Percentiles rank a stretch among this genome's conserved stretches.
These are phyloP conservation scores for Coecobrya sp. DNA, from an alignment of 2,888 invertebrate species.

Conservation along the genomic window DNA sequence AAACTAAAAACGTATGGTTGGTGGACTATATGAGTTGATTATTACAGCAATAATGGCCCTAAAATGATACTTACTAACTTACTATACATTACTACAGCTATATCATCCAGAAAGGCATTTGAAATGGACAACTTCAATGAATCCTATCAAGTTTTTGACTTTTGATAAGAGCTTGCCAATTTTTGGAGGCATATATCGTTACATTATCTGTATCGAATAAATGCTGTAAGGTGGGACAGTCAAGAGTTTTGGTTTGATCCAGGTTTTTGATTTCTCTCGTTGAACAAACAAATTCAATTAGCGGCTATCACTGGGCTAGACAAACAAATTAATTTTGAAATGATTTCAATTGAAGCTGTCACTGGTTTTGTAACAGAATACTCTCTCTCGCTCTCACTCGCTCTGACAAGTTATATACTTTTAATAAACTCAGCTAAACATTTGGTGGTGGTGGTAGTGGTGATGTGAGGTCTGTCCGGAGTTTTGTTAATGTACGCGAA, in stretches of 20 bases:
- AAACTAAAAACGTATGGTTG: neutral
- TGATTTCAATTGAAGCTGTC: slow-evolving; percentile 80
- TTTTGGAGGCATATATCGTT: neutral
- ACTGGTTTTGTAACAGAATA: slow-evolving; percentile 65
- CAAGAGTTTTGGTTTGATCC: slow-evolving; percentile 5
- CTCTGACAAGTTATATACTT: neutral
- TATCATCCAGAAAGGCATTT: slow-evolving; percentile 11
- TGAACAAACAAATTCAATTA: slow-evolving; percentile 80
- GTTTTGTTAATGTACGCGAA: slow-evolving; percentile 28
- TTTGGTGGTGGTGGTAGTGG: neutral
- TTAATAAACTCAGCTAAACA: slow-evolving; percentile 17
- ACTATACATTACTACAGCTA: neutral
- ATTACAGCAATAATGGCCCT: slow-evolving; percentile 6
- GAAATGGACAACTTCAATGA: slow-evolving; percentile 58
- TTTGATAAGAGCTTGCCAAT: slow-evolving; percentile 59
- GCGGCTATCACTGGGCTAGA: slow-evolving; percentile 75
- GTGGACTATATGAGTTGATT: slow-evolving; percentile 24
- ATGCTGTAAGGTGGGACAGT: slow-evolving; percentile 1
- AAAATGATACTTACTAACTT: neutral
- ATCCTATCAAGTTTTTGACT: slow-evolving; percentile 40
- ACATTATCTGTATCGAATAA: slow-evolving; percentile 28
- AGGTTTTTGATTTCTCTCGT: slow-evolving; percentile 63
- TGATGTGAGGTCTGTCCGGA: slow-evolving; percentile 45
- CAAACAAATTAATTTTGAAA: slow-evolving; percentile 81
- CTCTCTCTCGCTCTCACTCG: neutral